phyloP scores from a whole-genome alignment of 2,113 vertebrate genomes.

The Bubo bubo region DNA sequence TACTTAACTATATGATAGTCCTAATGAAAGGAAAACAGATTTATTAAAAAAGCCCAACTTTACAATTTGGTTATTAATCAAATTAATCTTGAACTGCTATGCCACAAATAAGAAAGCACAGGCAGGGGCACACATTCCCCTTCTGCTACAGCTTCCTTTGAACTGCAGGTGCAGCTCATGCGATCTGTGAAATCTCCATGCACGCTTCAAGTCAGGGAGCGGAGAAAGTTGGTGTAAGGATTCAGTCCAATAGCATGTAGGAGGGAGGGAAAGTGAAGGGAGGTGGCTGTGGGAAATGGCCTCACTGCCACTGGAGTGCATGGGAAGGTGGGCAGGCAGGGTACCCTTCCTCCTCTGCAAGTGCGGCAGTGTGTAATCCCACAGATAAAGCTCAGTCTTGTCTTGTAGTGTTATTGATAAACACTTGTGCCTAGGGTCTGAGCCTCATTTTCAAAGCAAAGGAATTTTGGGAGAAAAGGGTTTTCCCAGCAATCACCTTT shows the following conservation, averaged over 20 bases:
- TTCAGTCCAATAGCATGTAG: accelerated
- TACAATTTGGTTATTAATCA: neutral
- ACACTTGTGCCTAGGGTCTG: neutral
- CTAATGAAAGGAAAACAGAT: neutral
- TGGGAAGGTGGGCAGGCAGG: no score
- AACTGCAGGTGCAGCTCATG: accelerated
- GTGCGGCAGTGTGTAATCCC: accelerated
- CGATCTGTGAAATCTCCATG: accelerated
- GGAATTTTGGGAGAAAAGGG: neutral
- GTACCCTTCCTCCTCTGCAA: neutral
- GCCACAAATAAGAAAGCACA: neutral
- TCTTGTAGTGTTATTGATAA: neutral
- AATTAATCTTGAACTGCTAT: neutral
- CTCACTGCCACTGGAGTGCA: accelerated
- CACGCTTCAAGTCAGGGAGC: neutral
- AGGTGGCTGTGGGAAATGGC: neutral
- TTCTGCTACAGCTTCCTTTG: neutral
- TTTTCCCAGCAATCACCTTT: neutral
- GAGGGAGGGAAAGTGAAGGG: neutral
- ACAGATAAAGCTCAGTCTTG: neutral
- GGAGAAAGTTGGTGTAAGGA: accelerated
- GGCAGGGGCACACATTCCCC: neutral
- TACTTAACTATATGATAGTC: neutral
- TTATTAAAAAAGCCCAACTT: neutral
- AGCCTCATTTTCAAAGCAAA: neutral